Evolutionary conservation across 2,888 invertebrate species (phyloP), one percentile per base, ranked within the genome.

Genomic region (Anorthoa munda): DNA sequence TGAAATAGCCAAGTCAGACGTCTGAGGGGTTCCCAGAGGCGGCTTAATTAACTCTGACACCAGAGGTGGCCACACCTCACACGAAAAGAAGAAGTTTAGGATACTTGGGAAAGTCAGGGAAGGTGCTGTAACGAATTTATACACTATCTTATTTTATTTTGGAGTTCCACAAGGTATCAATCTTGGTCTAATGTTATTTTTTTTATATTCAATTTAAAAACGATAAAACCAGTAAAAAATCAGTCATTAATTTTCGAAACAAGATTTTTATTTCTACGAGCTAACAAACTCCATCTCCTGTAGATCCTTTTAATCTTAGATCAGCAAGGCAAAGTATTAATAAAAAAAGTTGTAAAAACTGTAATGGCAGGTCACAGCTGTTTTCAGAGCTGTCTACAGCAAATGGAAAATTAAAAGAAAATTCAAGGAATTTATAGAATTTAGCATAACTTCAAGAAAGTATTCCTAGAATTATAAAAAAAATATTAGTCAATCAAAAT

Each of bases 311-410:
- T 79, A 78, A 78, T 61, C 23, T n/a, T 23, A 56, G 72, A 72
- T 78, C 79, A 71, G 23, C 13, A 39, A 60, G n/a, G 45, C 46
- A 58, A 59, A 64, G 59, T 56, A 64, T 64, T 64, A 48, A 63
- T 68, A 77, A 73, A 77, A 79, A 4, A 79, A 79, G 73, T 65
- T 61, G 31, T 65, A 79, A 72, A 72, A 77, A 58, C 12, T 60
- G 31, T 61, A 59, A 73, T 73, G 45, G 59, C 45, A 26, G 50
- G 26, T 31, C 64, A 13, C 77, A 60, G 64, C 59, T 79, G 60
- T 65, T 72, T 51, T 31, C 13, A 55, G 46, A 64, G 13, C 48
- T 23, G 50, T 67, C 63, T 56, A 65, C 18, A 51, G 18, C 26
- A 13, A 65, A 53, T 46, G 53, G 31, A 72, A 73, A 60, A 48